Conservation (phyloP, 2,888 invertebrate species). For the Pristionchus fissidentatus region DNA sequence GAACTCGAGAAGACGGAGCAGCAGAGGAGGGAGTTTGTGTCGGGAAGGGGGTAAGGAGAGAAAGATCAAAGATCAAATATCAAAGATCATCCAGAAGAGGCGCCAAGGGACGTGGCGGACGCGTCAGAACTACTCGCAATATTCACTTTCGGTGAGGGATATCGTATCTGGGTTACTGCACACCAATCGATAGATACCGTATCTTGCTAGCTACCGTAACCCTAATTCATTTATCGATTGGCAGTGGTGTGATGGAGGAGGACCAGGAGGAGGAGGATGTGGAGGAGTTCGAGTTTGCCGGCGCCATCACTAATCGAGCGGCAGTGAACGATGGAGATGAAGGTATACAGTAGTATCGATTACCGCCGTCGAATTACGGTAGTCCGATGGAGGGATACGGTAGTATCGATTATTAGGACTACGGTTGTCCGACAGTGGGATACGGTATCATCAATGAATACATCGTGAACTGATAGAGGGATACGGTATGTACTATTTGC, state of each 20-base stretch:
- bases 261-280: conserved; percentile 32
- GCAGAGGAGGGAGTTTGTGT: background rate
- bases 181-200: background rate
- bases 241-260: conserved; percentile 37
- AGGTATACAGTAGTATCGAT: background rate
- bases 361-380: background rate
- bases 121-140: conserved; percentile 35
- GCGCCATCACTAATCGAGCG: conserved; percentile 8
- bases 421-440: too few species aligned
- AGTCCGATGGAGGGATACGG: too few species aligned
- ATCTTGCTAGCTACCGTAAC: background rate
- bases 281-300: conserved; percentile 44
- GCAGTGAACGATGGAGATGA: conserved; percentile 15
- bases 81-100: conserved; percentile 11
- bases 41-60: background rate
- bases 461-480: too few species aligned
- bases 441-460: too few species aligned
- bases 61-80: background rate
- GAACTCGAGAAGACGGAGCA: conserved; percentile 24
- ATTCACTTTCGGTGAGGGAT: conserved; percentile 36
- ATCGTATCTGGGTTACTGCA: background rate
- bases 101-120: background rate
- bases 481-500: too few species aligned
- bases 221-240: background rate
- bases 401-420: too few species aligned